These are phyloP conservation scores for Pelmatolapia mariae DNA, from an alignment of 2,113 vertebrate species.

Conservation along the genomic window DNA sequence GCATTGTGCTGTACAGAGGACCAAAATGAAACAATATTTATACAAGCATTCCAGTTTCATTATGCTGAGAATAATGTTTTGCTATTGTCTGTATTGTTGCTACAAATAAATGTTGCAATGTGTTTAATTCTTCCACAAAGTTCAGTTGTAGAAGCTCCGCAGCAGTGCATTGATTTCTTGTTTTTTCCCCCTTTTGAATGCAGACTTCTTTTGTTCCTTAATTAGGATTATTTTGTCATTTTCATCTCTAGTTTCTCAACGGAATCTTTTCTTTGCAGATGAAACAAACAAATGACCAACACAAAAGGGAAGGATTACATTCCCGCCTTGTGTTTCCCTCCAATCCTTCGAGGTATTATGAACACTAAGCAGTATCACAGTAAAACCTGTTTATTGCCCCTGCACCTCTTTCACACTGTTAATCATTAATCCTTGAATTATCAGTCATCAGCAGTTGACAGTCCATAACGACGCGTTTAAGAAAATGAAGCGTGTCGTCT, in stretches of 20 bases:
- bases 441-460: neutral
- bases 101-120: neutral
- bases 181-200: neutral
- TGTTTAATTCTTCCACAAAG: neutral
- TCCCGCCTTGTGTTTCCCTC: neutral
- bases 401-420: neutral
- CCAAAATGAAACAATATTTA: neutral
- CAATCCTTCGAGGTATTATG: neutral
- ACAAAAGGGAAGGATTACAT: neutral
- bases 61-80: neutral
- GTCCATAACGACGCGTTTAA: neutral
- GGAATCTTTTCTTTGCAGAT: neutral
- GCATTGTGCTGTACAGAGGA: neutral
- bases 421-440: neutral
- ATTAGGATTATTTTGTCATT: neutral
- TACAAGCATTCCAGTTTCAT: neutral
- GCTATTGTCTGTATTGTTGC: neutral
- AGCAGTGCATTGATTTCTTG: neutral
- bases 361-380: neutral
- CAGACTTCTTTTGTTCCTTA: neutral
- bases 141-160: neutral
- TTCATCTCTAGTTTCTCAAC: neutral
- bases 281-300: neutral
- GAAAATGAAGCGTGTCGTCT: neutral
- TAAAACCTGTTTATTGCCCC: neutral